These are phyloP conservation scores for Gasterosteus nipponicus DNA, from an alignment of 2,113 vertebrate genomes.

Conservation along the genomic window DNA sequence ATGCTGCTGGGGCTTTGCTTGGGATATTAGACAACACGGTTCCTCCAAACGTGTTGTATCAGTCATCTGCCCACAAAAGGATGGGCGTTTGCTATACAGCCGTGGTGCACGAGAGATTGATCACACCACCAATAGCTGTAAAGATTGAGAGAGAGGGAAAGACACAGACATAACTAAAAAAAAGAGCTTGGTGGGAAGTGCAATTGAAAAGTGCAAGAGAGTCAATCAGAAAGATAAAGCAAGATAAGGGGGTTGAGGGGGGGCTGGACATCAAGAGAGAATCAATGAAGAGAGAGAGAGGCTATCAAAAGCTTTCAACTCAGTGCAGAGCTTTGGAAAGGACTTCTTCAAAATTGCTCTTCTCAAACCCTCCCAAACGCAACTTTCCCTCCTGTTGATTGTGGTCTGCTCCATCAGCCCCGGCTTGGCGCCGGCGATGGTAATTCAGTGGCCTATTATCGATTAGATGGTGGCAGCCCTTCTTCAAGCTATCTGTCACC, in stretches of 20 bases:
- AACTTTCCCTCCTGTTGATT: conserved; percentile 48
- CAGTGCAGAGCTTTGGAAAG: conserved; percentile 58
- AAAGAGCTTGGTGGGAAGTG: conserved; percentile 33
- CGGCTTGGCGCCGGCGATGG: conserved; percentile 47
- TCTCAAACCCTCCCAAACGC: background rate
- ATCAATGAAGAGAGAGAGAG: conserved; percentile 61
- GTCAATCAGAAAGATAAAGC: conserved; percentile 52
- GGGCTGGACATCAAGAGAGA: conserved; percentile 52
- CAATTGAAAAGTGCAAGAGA: conserved; percentile 42
- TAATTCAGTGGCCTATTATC: conserved; percentile 74
- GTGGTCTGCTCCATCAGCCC: conserved; percentile 60
- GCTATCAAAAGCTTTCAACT: conserved; percentile 71
- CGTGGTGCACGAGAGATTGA: conserved; percentile 49
- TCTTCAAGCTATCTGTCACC: conserved; percentile 59
- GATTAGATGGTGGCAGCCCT: conserved; percentile 62
- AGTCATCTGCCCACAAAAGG: conserved; percentile 50
- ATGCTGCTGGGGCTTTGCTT: background rate
- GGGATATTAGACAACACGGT: conserved; percentile 31
- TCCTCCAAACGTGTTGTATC: conserved; percentile 32
- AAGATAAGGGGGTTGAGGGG: background rate
- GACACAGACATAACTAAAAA: conserved; percentile 60
- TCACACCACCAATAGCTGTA: conserved; percentile 23
- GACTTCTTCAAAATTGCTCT: conserved; percentile 75
- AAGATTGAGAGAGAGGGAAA: conserved; percentile 53
- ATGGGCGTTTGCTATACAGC: conserved; percentile 55